These are phyloP conservation scores for Strigops habroptila DNA, from an alignment of 2,113 vertebrate genomes.

Conservation along the genomic window DNA sequence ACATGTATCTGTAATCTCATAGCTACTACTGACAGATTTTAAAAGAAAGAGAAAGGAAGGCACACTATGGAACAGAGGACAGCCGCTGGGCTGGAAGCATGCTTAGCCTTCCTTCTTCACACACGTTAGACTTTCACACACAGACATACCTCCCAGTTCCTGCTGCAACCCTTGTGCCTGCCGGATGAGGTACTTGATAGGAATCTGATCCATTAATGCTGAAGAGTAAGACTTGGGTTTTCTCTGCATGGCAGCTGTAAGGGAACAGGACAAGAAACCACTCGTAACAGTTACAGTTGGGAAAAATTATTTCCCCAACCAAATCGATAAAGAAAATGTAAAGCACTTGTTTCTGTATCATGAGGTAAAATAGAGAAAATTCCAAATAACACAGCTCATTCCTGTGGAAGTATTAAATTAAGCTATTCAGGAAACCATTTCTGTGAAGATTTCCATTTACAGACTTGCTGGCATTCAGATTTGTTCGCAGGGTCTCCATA, in stretches of 20 bases:
- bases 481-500: background rate
- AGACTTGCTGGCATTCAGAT: background rate
- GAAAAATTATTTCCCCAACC: background rate
- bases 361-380: background rate
- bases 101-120: background rate
- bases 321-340: background rate
- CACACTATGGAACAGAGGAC: background rate
- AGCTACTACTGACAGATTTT: background rate
- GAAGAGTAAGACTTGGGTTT: slow-evolving; percentile 97
- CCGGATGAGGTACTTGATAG: slow-evolving; percentile 95
- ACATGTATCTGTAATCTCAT: background rate
- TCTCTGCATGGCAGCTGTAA: slow-evolving; percentile 89
- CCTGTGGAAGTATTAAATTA: background rate
- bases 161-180: slow-evolving; percentile 96
- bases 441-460: background rate
- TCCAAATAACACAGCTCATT: background rate
- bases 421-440: background rate
- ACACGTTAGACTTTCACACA: background rate
- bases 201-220: slow-evolving; percentile 96
- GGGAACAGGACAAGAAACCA: background rate
- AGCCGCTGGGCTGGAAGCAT: background rate
- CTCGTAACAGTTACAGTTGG: fast-evolving
- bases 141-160: slow-evolving; percentile 87
- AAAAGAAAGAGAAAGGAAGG: background rate
- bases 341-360: background rate